Conservation (phyloP, 2,113 vertebrate genomes). For the Acrocephalus kingi region DNA sequence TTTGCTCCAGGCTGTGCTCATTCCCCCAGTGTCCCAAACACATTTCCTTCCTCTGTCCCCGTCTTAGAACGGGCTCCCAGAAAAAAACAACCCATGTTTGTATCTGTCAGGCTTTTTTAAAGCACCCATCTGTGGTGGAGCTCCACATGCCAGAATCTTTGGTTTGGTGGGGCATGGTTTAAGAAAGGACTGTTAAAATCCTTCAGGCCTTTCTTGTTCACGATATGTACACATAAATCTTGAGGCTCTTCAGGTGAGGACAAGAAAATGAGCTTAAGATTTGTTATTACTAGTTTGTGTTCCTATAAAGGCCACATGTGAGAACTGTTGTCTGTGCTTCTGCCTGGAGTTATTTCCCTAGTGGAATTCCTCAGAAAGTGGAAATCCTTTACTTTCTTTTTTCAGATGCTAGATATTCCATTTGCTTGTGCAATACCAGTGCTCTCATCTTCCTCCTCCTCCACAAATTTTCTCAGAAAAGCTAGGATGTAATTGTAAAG, state of each 20-base stretch:
- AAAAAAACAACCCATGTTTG: not conserved
- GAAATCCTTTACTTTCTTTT: not conserved
- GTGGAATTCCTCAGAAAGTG: not conserved
- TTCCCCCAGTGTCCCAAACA: slow-evolving; percentile 55
- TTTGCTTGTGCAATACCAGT: not conserved
- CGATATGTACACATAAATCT: not conserved
- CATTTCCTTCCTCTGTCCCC: slow-evolving; percentile 22
- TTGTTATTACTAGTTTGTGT: not conserved
- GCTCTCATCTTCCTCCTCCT: not conserved
- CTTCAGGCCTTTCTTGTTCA: not conserved
- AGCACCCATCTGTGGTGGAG: not conserved
- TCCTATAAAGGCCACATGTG: not conserved
- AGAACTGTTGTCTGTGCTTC: not conserved
- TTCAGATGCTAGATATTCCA: not conserved
- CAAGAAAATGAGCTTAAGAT: not conserved
- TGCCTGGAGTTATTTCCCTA: not conserved
- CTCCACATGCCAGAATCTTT: not conserved
- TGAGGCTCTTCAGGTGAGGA: not conserved
- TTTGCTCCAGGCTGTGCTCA: slow-evolving; percentile 39
- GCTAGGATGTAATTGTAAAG: not conserved
- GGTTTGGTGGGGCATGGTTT: not conserved
- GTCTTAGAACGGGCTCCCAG: not conserved
- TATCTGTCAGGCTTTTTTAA: not conserved
- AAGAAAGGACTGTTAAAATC: not conserved
- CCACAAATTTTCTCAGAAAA: not conserved